A percentile compares a stretch with the other conserved stretches of the same genome.
Evolutionary conservation across 2,888 invertebrate species (phyloP).

Genomic region (Heteropelma amictum): DNA sequence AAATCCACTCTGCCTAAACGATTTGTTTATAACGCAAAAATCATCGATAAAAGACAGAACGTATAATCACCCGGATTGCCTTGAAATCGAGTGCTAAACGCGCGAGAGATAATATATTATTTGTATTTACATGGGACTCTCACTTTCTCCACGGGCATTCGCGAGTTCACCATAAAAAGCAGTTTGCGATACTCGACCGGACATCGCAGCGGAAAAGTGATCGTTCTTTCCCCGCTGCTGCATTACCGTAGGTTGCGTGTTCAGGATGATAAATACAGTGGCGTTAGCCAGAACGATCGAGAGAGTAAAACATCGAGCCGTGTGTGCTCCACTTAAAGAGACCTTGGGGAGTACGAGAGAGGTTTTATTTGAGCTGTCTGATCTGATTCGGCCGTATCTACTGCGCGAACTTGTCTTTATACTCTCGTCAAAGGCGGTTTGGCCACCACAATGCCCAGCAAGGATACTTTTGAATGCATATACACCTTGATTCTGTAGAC

Average conservation of each 20-base stretch:
- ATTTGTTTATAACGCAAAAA: no score
- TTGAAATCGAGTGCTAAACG: slow-evolving; percentile 21
- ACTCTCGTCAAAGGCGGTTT: slow-evolving; percentile 23
- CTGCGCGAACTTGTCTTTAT: background rate
- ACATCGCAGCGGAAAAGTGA: slow-evolving; percentile 16
- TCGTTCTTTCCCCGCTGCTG: background rate
- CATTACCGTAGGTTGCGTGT: slow-evolving; percentile 20
- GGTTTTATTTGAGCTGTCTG: slow-evolving; percentile 44
- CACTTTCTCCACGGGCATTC: slow-evolving; percentile 34
- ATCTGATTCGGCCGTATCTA: slow-evolving; percentile 28
- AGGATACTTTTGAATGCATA: background rate
- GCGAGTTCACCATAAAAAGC: slow-evolving; percentile 1
- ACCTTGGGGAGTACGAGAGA: slow-evolving; percentile 51
- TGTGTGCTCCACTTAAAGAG: slow-evolving; percentile 47
- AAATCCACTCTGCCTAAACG: no score
- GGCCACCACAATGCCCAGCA: slow-evolving; percentile 17
- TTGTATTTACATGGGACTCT: slow-evolving; percentile 7
- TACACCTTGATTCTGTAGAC: background rate
- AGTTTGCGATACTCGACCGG: slow-evolving; percentile 20
- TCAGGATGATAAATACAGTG: slow-evolving; percentile 44
- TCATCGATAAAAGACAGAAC: no score
- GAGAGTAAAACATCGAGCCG: slow-evolving; percentile 30
- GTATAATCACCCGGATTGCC: no score
- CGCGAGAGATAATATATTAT: background rate
- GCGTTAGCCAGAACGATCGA: slow-evolving; percentile 45